Conservation (phyloP, 2,797 vertebrate species). For the Eulemur rubriventer region DNA sequence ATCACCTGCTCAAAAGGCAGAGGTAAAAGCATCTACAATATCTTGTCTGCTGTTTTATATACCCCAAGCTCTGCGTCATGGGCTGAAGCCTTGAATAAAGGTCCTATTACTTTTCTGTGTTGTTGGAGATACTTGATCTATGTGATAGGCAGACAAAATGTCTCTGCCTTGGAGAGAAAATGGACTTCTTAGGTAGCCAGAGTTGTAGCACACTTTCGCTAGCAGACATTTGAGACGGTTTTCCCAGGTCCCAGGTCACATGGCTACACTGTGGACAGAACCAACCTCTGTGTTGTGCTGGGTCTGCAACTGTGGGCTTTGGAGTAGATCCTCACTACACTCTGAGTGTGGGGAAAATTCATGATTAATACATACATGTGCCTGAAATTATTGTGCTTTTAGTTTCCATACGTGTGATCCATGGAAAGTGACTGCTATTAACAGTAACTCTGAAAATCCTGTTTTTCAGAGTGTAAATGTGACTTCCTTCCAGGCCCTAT, state of each 20-base stretch:
- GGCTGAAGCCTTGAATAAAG: not conserved
- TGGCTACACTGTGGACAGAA: not conserved
- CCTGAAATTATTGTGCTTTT: not conserved
- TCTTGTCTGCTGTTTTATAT: not conserved
- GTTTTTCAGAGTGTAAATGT: not conserved
- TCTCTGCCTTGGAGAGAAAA: not conserved
- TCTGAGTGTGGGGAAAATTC: not conserved
- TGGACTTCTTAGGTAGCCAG: not conserved
- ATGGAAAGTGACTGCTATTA: not conserved
- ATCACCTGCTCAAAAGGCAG: not conserved
- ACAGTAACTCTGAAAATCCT: not conserved
- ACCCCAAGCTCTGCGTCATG: not conserved
- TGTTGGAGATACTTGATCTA: not conserved
- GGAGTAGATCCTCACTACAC: too few species aligned
- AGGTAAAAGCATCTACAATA: not conserved
- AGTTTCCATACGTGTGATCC: accelerated
- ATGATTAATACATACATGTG: not conserved
- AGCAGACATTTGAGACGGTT: not conserved
- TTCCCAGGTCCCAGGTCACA: accelerated
- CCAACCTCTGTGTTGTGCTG: not conserved
- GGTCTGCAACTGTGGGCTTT: not conserved
- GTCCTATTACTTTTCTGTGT: not conserved
- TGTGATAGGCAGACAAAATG: not conserved
- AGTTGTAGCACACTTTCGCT: not conserved
- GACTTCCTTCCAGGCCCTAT: not conserved